A percentile compares a stretch with the other conserved stretches of the same genome.
Evolutionary conservation across 2,888 invertebrate genomes (phyloP).

Genomic region (Drosophila basisetae): DNA sequence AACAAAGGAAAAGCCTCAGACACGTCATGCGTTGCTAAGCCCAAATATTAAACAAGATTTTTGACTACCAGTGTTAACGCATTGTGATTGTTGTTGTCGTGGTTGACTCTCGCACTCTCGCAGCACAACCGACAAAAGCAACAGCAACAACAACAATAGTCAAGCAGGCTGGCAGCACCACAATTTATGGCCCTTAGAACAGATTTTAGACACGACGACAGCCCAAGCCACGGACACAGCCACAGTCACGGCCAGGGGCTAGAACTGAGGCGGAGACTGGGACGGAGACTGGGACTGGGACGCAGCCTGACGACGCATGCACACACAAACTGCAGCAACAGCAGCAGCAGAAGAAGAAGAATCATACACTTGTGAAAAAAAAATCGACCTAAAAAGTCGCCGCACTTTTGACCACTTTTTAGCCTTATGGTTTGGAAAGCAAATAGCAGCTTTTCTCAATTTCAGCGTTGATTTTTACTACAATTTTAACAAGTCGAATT

Average conservation of each 20-base stretch:
- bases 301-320: slow-evolving; percentile 34
- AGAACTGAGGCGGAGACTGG: slow-evolving; percentile 6
- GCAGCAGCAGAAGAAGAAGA: slow-evolving; percentile 23
- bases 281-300: not conserved
- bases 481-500: not conserved
- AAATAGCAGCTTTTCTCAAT: not conserved
- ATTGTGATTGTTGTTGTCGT: slow-evolving; percentile 56
- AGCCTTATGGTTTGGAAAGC: not conserved
- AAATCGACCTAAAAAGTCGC: not conserved
- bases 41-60: slow-evolving; percentile 74
- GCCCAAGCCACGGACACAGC: slow-evolving; percentile 36
- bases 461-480: not conserved
- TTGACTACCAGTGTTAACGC: slow-evolving; percentile 77
- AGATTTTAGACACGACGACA: slow-evolving; percentile 74
- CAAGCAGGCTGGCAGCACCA: slow-evolving; percentile 27
- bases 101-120: slow-evolving; percentile 16
- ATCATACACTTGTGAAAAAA: not conserved
- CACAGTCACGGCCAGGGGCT: slow-evolving; percentile 33
- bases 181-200: slow-evolving; percentile 80
- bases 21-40: slow-evolving; percentile 54
- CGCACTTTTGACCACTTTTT: not conserved
- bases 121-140: slow-evolving; percentile 11
- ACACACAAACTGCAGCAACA: slow-evolving; percentile 45
- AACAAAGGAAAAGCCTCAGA: slow-evolving; percentile 35
- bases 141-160: slow-evolving; percentile 10